Evolutionary conservation across 1,140 invertebrate genomes (phyloP), one percentile per base, ranked within the genome.

Genomic region (Sycophila sp.): DNA sequence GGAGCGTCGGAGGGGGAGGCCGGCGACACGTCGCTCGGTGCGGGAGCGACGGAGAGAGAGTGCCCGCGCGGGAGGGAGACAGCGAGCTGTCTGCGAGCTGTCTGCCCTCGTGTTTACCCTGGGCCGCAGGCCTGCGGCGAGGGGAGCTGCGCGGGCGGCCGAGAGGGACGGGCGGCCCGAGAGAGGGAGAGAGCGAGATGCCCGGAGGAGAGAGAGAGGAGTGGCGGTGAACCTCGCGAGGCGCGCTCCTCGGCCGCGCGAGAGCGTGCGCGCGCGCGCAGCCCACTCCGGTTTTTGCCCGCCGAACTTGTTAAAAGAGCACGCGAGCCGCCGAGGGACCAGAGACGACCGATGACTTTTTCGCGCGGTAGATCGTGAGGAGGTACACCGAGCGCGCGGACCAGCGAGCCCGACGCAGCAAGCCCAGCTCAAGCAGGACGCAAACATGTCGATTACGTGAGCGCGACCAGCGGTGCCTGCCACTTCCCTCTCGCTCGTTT

Each of bases 301-400:
- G 55, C 62, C 62, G 69, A 71, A 71, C 62, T 65, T 71, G 62
- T 71, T 71, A 65, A 71, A 71, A 71, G 69, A 71, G 69, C 69
- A 71, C 53, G 40, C 62, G 62, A 71, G 62, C 62, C 34, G 53
- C 40, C 34, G 69, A 71, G 55, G 69, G 53, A 65, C 69, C 62
- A 71, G 69, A 71, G 62, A 71, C 69, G 69, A 71, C 40, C 69
- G 62, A 65, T 71, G 62, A 65, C 69, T 71, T 71, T 71, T 71
- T 71, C 62, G 40, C 69, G 62, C 55, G 60, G 63, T 66, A 66
- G 51, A 71, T 71, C 62, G 69, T 59, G 45, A 56, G n/a, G n/a
- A n/a, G n/a, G n/a, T n/a, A n/a, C n/a, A n/a, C n/a, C n/a, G n/a
- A n/a, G n/a, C n/a, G n/a, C n/a, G n/a, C n/a, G n/a, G n/a, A n/a